Conservation (phyloP, 2,113 vertebrate species). For the Dinomys branickii region DNA sequence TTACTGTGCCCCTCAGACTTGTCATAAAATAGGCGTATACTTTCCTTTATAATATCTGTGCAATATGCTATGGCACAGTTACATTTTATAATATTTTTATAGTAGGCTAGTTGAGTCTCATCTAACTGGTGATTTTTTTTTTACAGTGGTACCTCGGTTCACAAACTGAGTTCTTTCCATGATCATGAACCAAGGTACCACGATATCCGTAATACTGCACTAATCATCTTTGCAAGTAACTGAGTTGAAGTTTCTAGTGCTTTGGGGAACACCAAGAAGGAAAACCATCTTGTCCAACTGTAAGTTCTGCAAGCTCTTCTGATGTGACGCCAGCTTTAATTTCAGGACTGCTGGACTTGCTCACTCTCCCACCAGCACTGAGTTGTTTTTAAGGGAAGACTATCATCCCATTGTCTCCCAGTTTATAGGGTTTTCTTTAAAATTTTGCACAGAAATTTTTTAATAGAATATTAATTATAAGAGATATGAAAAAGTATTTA, state of each 20-base stretch:
- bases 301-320: neutral
- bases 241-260: slow-evolving; percentile 11
- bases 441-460: slow-evolving; percentile 39
- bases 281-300: neutral
- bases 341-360: neutral
- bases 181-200: neutral
- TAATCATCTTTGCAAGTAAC: slow-evolving; percentile 22
- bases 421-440: neutral
- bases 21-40: neutral
- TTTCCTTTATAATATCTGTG: neutral
- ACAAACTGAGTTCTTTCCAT: neutral
- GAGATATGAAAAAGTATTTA: slow-evolving; percentile 7
- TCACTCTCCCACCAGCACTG: neutral
- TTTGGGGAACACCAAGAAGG: neutral
- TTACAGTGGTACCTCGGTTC: neutral
- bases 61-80: neutral
- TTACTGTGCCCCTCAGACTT: neutral
- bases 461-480: neutral
- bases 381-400: slow-evolving; percentile 41
- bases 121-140: neutral
- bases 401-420: neutral
- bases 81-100: neutral
- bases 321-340: neutral
- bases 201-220: neutral
- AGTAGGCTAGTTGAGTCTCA: slow-evolving; percentile 2